Conservation (phyloP, 2,888 invertebrate genomes). For the Erebia epiphron region DNA sequence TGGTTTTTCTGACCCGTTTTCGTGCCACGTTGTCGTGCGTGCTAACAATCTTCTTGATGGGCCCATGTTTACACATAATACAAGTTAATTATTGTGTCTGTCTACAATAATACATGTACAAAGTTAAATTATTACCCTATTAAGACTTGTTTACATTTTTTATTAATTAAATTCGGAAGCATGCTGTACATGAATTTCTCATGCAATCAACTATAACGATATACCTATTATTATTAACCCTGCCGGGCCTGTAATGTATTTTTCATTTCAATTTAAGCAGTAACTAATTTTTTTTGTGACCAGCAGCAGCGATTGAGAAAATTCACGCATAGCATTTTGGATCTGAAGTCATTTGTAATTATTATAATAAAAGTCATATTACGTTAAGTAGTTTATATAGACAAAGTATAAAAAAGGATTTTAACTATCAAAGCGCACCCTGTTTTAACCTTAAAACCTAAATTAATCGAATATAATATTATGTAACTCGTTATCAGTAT, state of each 20-base stretch:
- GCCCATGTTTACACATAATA: conserved; percentile 71
- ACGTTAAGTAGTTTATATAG: too few relatives aligned
- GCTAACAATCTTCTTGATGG: conserved; percentile 65
- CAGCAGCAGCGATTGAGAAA: conserved; percentile 16
- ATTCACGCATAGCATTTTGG: conserved; percentile 22
- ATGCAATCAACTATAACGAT: conserved; percentile 35
- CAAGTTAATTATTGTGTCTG: conserved; percentile 64
- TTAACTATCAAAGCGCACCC: too few relatives aligned
- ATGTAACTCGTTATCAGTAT: neutral
- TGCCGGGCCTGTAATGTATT: conserved; percentile 32
- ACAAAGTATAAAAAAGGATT: too few relatives aligned
- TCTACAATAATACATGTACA: conserved; percentile 42
- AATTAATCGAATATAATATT: neutral
- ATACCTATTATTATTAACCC: conserved; percentile 18
- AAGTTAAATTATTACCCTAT: conserved; percentile 62
- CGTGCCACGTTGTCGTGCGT: conserved; percentile 60
- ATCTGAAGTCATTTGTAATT: conserved; percentile 8
- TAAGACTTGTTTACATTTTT: conserved; percentile 49
- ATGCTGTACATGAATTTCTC: conserved; percentile 31
- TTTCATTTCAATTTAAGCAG: conserved; percentile 34
- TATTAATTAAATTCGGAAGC: conserved; percentile 33
- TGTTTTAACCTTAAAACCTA: neutral
- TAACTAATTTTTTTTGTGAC: conserved; percentile 29
- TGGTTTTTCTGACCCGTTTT: conserved; percentile 58
- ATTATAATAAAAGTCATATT: too few relatives aligned